Conservation (phyloP, 2,797 vertebrate genomes). For the Crenuchus spilurus region DNA sequence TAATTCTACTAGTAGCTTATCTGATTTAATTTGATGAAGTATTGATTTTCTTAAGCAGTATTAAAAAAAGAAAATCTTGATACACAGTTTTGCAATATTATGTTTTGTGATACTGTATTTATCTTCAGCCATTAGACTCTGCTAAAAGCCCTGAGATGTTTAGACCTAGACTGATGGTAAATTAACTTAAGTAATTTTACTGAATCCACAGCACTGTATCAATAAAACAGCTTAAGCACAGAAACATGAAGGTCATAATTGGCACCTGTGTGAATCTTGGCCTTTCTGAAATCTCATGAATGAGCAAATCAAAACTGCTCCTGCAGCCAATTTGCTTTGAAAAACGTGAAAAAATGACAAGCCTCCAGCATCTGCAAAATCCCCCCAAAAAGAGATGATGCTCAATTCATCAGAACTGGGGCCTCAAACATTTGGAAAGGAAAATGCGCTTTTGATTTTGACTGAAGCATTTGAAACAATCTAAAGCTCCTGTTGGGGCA, state of each 20-base stretch:
- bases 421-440: neutral
- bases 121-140: no score
- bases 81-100: no score
- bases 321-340: neutral
- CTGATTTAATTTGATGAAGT: no score
- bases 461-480: neutral
- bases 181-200: neutral
- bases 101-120: no score
- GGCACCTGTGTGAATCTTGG: neutral
- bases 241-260: neutral
- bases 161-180: neutral
- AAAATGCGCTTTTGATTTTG: neutral
- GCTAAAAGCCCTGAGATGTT: neutral
- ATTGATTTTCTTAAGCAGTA: no score
- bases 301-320: neutral
- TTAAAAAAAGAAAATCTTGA: no score
- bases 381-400: neutral
- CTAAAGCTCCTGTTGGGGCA: neutral
- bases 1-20: no score
- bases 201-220: neutral
- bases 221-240: neutral
- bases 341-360: constrained; percentile 3
- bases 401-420: constrained; percentile 1
- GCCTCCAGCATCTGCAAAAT: neutral
- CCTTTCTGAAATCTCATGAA: neutral